phyloP scores from a whole-genome alignment of 2,113 vertebrate genomes.

The Myxocyprinus asiaticus region DNA sequence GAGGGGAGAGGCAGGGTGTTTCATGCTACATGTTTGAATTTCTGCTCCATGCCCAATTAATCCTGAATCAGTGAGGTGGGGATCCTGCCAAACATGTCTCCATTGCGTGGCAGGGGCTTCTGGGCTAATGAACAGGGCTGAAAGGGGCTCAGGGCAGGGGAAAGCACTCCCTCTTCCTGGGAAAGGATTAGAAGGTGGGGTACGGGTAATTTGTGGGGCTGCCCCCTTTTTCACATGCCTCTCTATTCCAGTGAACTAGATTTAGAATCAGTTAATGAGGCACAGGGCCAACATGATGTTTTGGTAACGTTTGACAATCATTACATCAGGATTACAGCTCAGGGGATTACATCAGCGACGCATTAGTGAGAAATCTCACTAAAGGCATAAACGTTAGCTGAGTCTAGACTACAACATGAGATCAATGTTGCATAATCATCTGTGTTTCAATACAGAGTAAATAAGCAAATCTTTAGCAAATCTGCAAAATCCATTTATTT shows the following conservation, averaged over 20 bases:
- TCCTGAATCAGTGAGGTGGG: conserved; percentile 68
- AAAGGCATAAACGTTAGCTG: conserved; percentile 1
- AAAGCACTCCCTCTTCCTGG: conserved; percentile 20
- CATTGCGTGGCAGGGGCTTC: conserved; percentile 69
- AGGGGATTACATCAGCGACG: conserved; percentile 19
- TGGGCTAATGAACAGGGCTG: conserved; percentile 74
- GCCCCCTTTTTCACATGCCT: conserved; percentile 27
- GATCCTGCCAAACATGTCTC: conserved; percentile 75
- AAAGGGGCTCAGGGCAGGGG: not conserved
- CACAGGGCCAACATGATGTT: conserved; percentile 3
- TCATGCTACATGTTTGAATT: conserved; percentile 45
- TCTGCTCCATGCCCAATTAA: conserved; percentile 75
- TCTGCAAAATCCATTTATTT: conserved; percentile 19
- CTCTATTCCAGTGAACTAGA: not conserved
- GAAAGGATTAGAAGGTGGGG: conserved; percentile 30
- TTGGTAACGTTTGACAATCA: conserved; percentile 11
- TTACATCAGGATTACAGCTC: conserved; percentile 40
- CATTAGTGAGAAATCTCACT: not conserved
- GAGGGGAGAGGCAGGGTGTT: conserved; percentile 52
- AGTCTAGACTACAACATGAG: not conserved
- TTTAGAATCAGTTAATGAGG: conserved; percentile 25
- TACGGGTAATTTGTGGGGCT: not conserved
- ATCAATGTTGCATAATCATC: conserved; percentile 7
- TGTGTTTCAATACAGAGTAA: not conserved
- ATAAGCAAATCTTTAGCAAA: not conserved